phyloP scores from a whole-genome alignment of 1,140 invertebrate genomes.

The Drosophila trapezifrons region DNA sequence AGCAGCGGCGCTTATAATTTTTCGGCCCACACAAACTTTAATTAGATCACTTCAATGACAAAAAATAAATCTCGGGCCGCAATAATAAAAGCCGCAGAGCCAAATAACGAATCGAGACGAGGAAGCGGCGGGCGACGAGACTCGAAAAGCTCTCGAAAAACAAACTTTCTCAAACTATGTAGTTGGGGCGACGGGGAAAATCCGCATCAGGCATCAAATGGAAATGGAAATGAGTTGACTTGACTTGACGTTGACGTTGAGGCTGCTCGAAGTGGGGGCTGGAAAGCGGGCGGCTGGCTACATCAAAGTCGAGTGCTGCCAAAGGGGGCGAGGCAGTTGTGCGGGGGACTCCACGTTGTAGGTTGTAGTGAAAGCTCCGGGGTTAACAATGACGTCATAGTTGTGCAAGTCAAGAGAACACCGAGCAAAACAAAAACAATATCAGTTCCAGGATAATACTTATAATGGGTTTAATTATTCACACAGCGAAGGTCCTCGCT shows the following conservation, averaged over 20 bases:
- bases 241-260: constrained; percentile 47
- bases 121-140: neutral
- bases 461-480: neutral
- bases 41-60: constrained; percentile 78
- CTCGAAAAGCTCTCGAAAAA: constrained; percentile 66
- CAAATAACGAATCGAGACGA: constrained; percentile 64
- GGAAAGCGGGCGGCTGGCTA: constrained; percentile 12
- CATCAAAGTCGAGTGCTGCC: constrained; percentile 43
- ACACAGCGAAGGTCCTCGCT: too few species aligned
- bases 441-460: neutral
- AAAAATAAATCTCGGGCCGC: constrained; percentile 78
- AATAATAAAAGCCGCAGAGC: constrained; percentile 69
- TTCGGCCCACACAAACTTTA: constrained; percentile 66
- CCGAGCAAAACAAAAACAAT: neutral
- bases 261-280: constrained; percentile 18
- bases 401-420: constrained; percentile 57
- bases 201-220: constrained; percentile 64
- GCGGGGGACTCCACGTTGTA: neutral
- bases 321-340: neutral
- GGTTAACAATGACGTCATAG: constrained; percentile 79
- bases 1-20: constrained; percentile 44
- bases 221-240: constrained; percentile 78
- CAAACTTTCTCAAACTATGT: constrained; percentile 62
- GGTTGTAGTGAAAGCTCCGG: constrained; percentile 64
- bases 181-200: constrained; percentile 49